These are phyloP conservation scores for Mesoligia furuncula DNA, from an alignment of 2,888 invertebrate genomes.

Conservation along the genomic window DNA sequence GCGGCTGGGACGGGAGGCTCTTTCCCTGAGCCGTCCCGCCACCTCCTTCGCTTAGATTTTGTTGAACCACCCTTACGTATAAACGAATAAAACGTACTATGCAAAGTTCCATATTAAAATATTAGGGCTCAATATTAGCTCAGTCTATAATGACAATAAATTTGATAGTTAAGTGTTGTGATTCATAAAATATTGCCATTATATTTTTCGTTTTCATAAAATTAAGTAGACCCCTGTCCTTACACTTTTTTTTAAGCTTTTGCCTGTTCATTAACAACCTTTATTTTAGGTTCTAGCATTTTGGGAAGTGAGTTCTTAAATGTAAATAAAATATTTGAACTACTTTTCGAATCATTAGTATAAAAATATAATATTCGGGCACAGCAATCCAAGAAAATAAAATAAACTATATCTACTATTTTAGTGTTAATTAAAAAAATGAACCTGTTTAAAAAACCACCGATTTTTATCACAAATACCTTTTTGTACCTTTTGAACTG, in stretches of 20 bases:
- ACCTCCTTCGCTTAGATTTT: no score
- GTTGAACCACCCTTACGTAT: not conserved
- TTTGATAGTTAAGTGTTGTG: conserved; percentile 61
- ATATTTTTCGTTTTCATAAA: conserved; percentile 20
- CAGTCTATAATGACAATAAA: conserved; percentile 66
- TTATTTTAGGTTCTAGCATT: conserved; percentile 26
- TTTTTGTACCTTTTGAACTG: conserved; percentile 40
- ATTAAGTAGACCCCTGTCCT: conserved; percentile 33
- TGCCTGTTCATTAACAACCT: conserved; percentile 18
- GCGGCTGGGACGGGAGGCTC: no score
- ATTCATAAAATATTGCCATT: conserved; percentile 58
- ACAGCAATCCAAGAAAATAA: conserved; percentile 22
- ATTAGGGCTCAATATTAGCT: conserved; percentile 62
- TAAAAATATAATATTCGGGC: conserved; percentile 12
- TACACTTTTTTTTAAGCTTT: conserved; percentile 22
- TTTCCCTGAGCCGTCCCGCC: no score
- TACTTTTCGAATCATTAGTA: conserved; percentile 13
- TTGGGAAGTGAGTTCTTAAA: conserved; percentile 28
- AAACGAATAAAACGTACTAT: not conserved
- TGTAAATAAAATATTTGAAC: conserved; percentile 17
- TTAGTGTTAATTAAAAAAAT: conserved; percentile 18
- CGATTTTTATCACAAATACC: conserved; percentile 54
- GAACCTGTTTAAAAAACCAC: conserved; percentile 52
- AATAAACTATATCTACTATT: conserved; percentile 8
- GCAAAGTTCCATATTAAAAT: conserved; percentile 22